Base-by-base conservation (phyloP, 2,888 invertebrate genomes). In the Hesperia comma region DNA sequence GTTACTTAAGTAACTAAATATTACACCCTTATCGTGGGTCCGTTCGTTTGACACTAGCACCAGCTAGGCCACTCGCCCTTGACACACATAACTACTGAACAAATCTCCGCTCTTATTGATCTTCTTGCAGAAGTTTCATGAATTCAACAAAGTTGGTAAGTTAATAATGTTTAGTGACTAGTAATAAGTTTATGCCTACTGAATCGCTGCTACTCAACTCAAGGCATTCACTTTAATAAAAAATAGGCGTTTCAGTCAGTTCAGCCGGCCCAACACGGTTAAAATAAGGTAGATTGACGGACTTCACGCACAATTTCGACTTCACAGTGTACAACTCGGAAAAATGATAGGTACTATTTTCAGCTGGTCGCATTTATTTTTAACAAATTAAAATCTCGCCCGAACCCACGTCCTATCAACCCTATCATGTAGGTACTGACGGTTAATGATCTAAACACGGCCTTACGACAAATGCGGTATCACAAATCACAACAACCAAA, bases 71-170 rank as follows among this genome's bases (percentile, higher is more conserved):
- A 32, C 12, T 46, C 58, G 46, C 46, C 46, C 58, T 58, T 58
- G 58, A 46, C 58, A 58, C 12, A 58, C 32, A 32, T 58, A 58
- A 26, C 43, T 21, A 41, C 26, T 58, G 58, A 58, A 32, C 58
- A 58, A 58, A 58, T 43, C 58, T 46, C 58, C 15, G 43, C 15
- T 58, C 15, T 32, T 46, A 58, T 57, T 41, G 41, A 57, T 32
- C 43, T 58, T 46, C 46, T 46, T 58, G 58, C 15, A 46, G 8
- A 21, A 57, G 15, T 58, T 46, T 58, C 46, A 26, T 58, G 46
- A 32, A 58, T 32, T 46, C 37, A 37, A 37, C 37, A 26, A 4
- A 26, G 3, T 37, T 1, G 10, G 10, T 8, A 10, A 37, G 37
- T 37, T 37, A 37, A 37, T 37, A 37, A 37, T 37, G 8, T 37